Evolutionary conservation across 2,113 vertebrate genomes (phyloP).

Genomic region (Cavia aperea): DNA sequence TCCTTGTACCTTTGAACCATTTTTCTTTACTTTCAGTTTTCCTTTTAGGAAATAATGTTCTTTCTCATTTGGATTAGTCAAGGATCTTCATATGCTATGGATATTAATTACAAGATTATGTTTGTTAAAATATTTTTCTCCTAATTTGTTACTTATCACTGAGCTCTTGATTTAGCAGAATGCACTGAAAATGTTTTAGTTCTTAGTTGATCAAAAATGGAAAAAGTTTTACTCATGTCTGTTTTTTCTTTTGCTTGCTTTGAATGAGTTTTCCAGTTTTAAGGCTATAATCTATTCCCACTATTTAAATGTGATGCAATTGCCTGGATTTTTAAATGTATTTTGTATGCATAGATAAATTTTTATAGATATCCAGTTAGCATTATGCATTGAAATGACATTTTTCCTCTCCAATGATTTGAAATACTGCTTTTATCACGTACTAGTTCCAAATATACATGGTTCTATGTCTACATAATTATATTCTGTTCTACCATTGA

Average conservation of each 20-base stretch:
- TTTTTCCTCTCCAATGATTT: constrained; percentile 10
- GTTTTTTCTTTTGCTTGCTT: background rate
- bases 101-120: background rate
- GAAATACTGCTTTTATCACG: background rate
- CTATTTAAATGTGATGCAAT: background rate
- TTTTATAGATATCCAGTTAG: background rate
- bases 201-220: background rate
- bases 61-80: background rate
- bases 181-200: background rate
- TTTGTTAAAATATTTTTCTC: background rate
- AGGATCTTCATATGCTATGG: background rate
- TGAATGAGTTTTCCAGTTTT: background rate
- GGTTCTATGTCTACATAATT: background rate
- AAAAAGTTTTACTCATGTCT: background rate
- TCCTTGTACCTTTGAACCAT: background rate
- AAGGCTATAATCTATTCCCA: background rate
- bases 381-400: background rate
- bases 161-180: background rate
- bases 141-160: background rate
- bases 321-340: background rate
- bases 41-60: background rate
- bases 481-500: background rate
- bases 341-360: background rate
- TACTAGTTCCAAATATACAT: background rate
- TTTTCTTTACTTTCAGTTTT: background rate